These are phyloP conservation scores for Alexandromys fortis DNA, from an alignment of 2,113 vertebrate species.

Conservation along the genomic window DNA sequence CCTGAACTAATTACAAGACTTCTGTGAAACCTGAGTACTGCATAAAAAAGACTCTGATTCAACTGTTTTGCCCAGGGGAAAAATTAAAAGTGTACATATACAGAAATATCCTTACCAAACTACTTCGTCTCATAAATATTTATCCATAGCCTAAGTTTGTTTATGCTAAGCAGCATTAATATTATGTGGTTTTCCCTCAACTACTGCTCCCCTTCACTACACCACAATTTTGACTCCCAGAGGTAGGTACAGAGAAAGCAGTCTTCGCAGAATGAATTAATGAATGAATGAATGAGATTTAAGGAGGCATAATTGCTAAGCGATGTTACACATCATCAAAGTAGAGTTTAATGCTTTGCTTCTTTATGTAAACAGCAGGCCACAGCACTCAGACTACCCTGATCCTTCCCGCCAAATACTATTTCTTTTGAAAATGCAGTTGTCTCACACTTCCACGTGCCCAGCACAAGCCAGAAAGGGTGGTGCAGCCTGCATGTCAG, in stretches of 20 bases:
- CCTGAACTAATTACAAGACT: conserved; percentile 72
- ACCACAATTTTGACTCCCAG: conserved; percentile 40
- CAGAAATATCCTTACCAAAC: conserved; percentile 66
- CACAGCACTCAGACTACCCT: not conserved
- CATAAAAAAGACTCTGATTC: conserved; percentile 69
- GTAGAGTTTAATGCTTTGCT: not conserved
- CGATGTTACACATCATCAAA: not conserved
- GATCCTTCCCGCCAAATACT: conserved; percentile 12
- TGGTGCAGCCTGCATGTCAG: not conserved
- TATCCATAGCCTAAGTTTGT: conserved; percentile 58
- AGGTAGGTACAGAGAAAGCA: not conserved
- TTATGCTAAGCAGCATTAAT: not conserved
- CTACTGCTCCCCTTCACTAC: not conserved
- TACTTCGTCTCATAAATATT: conserved; percentile 81
- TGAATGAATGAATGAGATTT: not conserved
- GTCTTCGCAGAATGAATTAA: not conserved
- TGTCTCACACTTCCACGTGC: not conserved
- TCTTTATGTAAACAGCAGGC: not conserved
- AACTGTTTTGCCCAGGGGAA: conserved; percentile 55
- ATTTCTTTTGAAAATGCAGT: conserved; percentile 1
- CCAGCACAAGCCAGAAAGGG: not conserved
- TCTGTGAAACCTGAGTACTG: conserved; percentile 6
- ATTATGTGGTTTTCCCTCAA: conserved; percentile 23
- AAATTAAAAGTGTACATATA: conserved; percentile 68
- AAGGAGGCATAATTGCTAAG: not conserved